Percentiles rank a stretch among this genome's conserved stretches.
Conservation (phyloP, 1,140 invertebrate species). For the Drosophila teissieri region DNA sequence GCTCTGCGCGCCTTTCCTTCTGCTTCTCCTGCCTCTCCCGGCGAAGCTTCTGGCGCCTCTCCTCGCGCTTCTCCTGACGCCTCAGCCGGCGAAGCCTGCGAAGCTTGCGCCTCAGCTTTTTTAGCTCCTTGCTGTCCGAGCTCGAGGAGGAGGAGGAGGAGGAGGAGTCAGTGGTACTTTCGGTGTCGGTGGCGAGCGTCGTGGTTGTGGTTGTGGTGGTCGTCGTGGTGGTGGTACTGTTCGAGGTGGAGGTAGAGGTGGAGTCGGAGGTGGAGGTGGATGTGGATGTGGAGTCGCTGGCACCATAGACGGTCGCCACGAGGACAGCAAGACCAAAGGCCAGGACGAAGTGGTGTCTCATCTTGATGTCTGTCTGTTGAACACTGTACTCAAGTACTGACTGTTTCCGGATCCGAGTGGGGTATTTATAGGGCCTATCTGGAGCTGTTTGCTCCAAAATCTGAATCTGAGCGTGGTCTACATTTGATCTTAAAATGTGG, state of each 20-base stretch:
- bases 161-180: too few species aligned
- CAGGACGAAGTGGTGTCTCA: neutral
- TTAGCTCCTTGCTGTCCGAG: too few species aligned
- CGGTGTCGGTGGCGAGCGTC: too few species aligned
- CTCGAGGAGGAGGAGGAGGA: too few species aligned
- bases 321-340: neutral
- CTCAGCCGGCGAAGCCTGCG: neutral
- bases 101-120: too few species aligned
- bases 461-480: neutral
- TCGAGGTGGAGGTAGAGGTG: neutral
- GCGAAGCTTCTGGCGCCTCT: neutral
- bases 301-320: neutral
- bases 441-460: too few species aligned
- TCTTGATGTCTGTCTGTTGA: neutral
- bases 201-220: neutral
- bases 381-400: neutral
- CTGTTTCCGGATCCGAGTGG: neutral
- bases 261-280: neutral
- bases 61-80: neutral
- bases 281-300: too few species aligned
- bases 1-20: too few species aligned
- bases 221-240: too few species aligned
- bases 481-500: neutral
- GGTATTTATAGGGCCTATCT: neutral
- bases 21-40: too few species aligned